phyloP scores from a whole-genome alignment of 2,888 invertebrate genomes.

The Amphipoea oculea region DNA sequence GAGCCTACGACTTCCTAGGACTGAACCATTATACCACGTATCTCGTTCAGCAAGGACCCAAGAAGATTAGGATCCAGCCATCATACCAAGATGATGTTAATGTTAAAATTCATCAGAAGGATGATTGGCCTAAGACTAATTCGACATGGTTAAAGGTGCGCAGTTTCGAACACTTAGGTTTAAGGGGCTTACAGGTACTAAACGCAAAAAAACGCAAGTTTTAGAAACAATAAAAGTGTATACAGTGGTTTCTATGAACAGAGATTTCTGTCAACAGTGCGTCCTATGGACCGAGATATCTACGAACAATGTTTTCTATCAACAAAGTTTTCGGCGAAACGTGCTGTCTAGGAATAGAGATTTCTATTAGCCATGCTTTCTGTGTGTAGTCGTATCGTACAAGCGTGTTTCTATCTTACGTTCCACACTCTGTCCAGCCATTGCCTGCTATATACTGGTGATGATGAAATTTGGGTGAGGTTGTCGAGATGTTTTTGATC shows the following conservation, averaged over 20 bases:
- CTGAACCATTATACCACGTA: slow-evolving; percentile 93
- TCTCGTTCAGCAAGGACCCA: slow-evolving; percentile 77
- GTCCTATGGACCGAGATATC: too few species aligned
- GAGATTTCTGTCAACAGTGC: too few species aligned
- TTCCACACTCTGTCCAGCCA: background rate
- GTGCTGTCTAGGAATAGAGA: too few species aligned
- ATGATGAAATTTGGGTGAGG: too few species aligned
- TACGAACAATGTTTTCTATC: too few species aligned
- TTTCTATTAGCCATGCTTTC: too few species aligned
- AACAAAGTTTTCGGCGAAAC: too few species aligned
- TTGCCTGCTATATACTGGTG: background rate
- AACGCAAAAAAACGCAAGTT: too few species aligned
- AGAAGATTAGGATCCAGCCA: slow-evolving; percentile 73
- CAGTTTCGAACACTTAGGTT: background rate
- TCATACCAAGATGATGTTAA: slow-evolving; percentile 84
- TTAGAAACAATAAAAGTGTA: too few species aligned
- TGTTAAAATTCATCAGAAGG: slow-evolving; percentile 78
- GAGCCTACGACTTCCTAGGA: slow-evolving; percentile 93
- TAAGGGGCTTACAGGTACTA: background rate
- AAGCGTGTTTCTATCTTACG: too few species aligned
- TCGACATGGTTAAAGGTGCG: slow-evolving; percentile 88
- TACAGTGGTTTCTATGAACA: too few species aligned
- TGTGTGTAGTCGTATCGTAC: too few species aligned
- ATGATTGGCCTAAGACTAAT: slow-evolving; percentile 87
- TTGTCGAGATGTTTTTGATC: background rate